A percentile compares a stretch with the other conserved stretches of the same genome.
Conservation (phyloP, 2,113 vertebrate species). For the Fulica atra region DNA sequence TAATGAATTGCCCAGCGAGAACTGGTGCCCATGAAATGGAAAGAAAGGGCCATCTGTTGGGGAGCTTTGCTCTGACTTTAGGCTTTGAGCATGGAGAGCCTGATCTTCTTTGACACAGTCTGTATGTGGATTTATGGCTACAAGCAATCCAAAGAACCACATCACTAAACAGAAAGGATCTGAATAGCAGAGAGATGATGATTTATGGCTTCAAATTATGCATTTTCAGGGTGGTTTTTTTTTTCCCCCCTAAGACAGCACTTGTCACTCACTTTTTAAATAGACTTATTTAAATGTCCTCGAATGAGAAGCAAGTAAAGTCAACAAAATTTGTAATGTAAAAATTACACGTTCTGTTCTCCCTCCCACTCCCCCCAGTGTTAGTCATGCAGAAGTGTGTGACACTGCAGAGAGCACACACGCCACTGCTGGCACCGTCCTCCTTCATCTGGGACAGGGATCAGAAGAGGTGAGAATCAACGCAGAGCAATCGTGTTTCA, state of each 20-base stretch:
- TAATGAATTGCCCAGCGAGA: constrained; percentile 53
- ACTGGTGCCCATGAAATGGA: constrained; percentile 6
- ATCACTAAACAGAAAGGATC: neutral
- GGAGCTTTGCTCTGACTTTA: neutral
- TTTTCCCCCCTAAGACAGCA: neutral
- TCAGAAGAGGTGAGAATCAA: neutral
- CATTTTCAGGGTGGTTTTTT: neutral
- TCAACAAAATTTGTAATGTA: neutral
- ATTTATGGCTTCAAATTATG: neutral
- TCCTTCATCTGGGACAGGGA: neutral
- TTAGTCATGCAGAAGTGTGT: neutral
- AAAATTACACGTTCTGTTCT: neutral
- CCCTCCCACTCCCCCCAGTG: neutral
- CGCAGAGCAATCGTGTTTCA: neutral
- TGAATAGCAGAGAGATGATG: neutral
- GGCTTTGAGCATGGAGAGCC: neutral
- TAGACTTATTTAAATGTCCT: neutral
- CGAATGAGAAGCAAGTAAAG: neutral
- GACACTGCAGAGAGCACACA: neutral
- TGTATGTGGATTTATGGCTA: neutral
- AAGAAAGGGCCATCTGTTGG: constrained; percentile 28
- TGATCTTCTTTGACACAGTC: neutral
- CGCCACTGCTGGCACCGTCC: accelerated
- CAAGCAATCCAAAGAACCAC: neutral
- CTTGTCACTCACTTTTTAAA: neutral